Conservation (phyloP, 2,113 vertebrate genomes). For the Corythoichthys intestinalis region DNA sequence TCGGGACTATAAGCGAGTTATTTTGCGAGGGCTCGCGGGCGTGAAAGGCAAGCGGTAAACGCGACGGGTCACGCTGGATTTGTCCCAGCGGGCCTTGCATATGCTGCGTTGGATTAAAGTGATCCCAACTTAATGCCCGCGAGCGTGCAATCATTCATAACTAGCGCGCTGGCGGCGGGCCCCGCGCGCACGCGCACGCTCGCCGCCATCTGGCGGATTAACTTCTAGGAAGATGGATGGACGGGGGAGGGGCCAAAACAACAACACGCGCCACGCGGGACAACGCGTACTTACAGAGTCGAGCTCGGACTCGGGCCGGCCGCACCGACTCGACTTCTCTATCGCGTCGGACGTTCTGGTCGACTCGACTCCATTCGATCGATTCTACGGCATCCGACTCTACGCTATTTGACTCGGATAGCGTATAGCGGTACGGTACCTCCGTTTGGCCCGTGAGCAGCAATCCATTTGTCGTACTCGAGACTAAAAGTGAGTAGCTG, state of each 20-base stretch:
- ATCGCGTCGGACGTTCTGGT: no score
- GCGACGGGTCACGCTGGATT: slow-evolving; percentile 49
- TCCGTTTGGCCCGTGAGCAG: no score
- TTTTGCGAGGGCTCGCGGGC: background rate
- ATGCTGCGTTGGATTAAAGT: slow-evolving; percentile 73
- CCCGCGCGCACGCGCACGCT: slow-evolving; percentile 12
- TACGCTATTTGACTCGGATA: no score
- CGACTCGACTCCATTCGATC: no score
- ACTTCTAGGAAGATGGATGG: slow-evolving; percentile 61
- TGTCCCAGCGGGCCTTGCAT: slow-evolving; percentile 55
- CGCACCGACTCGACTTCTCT: no score
- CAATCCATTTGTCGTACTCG: no score
- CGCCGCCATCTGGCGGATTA: slow-evolving; percentile 70
- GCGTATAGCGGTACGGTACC: no score
- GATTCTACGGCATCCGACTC: no score
- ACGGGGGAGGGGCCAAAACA: slow-evolving; percentile 26
- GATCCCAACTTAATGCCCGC: slow-evolving; percentile 73
- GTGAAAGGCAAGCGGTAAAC: slow-evolving; percentile 12
- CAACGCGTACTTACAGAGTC: no score
- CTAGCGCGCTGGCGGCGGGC: slow-evolving; percentile 50
- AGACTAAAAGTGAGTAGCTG: no score
- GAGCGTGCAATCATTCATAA: slow-evolving; percentile 73
- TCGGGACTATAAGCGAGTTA: no score
- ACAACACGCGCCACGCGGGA: background rate
- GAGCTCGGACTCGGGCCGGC: no score